A percentile compares a stretch with the other conserved stretches of the same genome.
These are phyloP conservation scores for Eupleurogrammus muticus DNA, from an alignment of 2,797 vertebrate species.

Conservation along the genomic window DNA sequence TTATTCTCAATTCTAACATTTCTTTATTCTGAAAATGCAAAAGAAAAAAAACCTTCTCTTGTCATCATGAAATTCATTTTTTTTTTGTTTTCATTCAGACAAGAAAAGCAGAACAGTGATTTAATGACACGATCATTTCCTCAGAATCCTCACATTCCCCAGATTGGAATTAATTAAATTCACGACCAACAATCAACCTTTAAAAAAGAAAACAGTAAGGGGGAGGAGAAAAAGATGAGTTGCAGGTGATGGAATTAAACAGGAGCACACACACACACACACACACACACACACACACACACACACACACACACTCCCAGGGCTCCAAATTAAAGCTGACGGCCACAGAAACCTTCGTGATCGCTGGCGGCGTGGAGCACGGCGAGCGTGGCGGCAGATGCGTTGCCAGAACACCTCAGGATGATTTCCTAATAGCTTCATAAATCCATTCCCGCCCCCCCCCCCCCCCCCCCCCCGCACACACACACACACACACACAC, in stretches of 20 bases:
- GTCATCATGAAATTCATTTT: background rate
- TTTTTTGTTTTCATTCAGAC: background rate
- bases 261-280: conserved; percentile 18
- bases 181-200: conserved; percentile 4
- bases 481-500: conserved; percentile 55
- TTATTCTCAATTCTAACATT: no score
- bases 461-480: no score
- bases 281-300: conserved; percentile 26
- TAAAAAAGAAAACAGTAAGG: conserved; percentile 47
- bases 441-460: conserved; percentile 80
- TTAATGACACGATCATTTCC: no score
- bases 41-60: no score
- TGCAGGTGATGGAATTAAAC: conserved; percentile 53
- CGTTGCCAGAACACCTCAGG: conserved; percentile 73
- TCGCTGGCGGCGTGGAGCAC: conserved; percentile 68
- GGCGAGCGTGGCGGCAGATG: conserved; percentile 71
- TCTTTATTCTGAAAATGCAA: no score
- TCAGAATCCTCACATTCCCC: conserved; percentile 26
- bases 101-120: conserved; percentile 3
- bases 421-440: conserved; percentile 79
- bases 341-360: conserved; percentile 77
- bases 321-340: conserved; percentile 80
- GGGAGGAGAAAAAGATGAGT: conserved; percentile 22
- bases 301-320: conserved; percentile 61
- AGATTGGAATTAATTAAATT: conserved; percentile 18